Evolutionary conservation across 1,140 invertebrate species (phyloP), one percentile per base, ranked within the genome.

Genomic region (Pissodes strobi): DNA sequence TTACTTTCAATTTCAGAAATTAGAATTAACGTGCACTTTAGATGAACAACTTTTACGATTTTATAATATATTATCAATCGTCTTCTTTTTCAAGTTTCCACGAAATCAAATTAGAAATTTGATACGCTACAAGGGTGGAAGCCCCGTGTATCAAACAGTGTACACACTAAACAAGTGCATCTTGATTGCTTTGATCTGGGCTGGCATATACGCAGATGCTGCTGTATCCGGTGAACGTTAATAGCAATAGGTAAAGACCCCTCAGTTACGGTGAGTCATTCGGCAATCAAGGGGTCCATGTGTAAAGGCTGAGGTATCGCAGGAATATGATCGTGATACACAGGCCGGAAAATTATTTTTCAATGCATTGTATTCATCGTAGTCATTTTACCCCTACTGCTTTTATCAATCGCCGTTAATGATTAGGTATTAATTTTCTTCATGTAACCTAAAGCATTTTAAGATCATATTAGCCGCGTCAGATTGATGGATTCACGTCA

Each of bases 101-200:
- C 15, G n/a, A 55, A 63, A 55, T 63, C 15, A 63, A 63, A 63
- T 55, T 53, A 13, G 60, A 53, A 63, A 63, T 27, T 51, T 39
- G 60, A 63, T 63, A 53, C 15, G 27, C 27, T 21, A 15, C 39
- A 21, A 13, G 63, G 56, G 38, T 51, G 25, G 56, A 23, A 51
- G 23, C 51, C 37, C 34, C 21, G 62, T 22, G 25, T 59, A 48
- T 63, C 38, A 48, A 65, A 72, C 64, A 53, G 69, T 69, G 63
- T 66, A 71, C 67, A 73, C 69, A 69, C 72, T 71, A 73, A 75
- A 77, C 74, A 77, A 77, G 76, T 77, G 76, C 74, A 74, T 74
- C 73, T 75, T 77, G 76, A 77, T 77, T 77, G 68, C 76, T 76
- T 77, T 77, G 73, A 74, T 74, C 73, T 72, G 48, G 15, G 30